Percentiles rank a stretch among this genome's conserved stretches.
Evolutionary conservation across 2,113 vertebrate genomes (phyloP).

Genomic region (Lonchura striata): DNA sequence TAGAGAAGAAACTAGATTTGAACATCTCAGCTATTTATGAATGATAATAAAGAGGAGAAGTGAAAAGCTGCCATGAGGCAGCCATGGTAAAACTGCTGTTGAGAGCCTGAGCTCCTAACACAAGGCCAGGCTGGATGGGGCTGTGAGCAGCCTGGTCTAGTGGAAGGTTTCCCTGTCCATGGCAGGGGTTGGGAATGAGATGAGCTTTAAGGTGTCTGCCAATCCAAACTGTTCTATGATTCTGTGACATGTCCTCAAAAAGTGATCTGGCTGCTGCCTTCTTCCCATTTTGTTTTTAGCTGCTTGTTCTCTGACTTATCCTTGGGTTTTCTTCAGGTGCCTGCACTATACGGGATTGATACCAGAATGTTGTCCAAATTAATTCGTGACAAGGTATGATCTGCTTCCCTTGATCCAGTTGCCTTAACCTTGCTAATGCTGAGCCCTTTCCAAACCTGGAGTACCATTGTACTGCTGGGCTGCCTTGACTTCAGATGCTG

Average conservation of each 20-base stretch:
- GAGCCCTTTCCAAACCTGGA: background rate
- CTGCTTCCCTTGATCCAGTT: background rate
- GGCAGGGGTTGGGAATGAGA: fast-evolving
- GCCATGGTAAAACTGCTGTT: background rate
- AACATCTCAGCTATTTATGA: background rate
- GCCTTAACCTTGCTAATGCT: background rate
- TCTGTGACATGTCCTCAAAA: background rate
- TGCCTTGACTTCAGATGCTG: background rate
- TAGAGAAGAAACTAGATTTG: background rate
- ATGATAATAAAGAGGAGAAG: background rate
- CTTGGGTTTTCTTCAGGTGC: conserved; percentile 77
- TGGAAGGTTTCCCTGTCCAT: background rate
- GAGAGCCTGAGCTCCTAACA: background rate
- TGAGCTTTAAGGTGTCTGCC: background rate
- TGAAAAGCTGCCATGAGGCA: background rate
- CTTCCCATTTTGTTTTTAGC: background rate
- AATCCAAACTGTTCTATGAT: background rate
- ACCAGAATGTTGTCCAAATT: conserved; percentile 94
- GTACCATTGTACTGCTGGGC: background rate
- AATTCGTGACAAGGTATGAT: conserved; percentile 88
- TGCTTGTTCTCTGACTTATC: background rate
- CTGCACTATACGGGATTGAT: conserved; percentile 92
- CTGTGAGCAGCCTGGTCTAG: background rate
- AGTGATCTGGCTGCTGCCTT: background rate
- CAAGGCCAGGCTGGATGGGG: background rate